Percentiles rank a stretch among this genome's conserved stretches.
phyloP scores from a whole-genome alignment of 2,797 vertebrate genomes.

The Acrossocheilus wenchowensis region DNA sequence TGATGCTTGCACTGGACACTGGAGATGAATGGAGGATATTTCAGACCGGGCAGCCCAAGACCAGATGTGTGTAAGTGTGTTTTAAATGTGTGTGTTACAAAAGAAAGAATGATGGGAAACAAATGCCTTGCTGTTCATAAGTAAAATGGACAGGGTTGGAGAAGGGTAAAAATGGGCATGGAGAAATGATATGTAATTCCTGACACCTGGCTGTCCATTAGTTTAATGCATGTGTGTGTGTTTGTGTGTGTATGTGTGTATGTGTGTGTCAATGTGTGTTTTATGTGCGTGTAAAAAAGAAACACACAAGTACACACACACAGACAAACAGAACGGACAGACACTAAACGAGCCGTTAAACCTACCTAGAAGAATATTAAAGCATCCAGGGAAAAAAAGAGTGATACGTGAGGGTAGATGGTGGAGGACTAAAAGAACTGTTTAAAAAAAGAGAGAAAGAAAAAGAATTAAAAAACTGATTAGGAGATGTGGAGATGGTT shows the following conservation, averaged over 20 bases:
- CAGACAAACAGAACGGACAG: slow-evolving; percentile 83
- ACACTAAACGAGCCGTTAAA: slow-evolving; percentile 83
- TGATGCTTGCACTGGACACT: slow-evolving; percentile 4
- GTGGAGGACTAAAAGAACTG: slow-evolving; percentile 62
- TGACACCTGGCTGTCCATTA: slow-evolving; percentile 30
- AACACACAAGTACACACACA: slow-evolving; percentile 70
- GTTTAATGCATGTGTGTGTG: slow-evolving; percentile 63
- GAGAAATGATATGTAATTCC: slow-evolving; percentile 52
- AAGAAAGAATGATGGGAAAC: slow-evolving; percentile 26
- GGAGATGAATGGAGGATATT: slow-evolving; percentile 15
- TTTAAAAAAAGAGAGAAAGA: slow-evolving; percentile 65
- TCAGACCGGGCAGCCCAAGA: background rate
- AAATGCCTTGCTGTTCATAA: slow-evolving; percentile 45
- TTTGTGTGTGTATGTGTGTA: slow-evolving; percentile 76
- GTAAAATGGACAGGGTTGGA: slow-evolving; percentile 65
- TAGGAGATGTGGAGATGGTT: slow-evolving; percentile 63
- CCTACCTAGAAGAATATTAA: slow-evolving; percentile 86
- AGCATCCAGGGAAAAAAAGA: slow-evolving; percentile 81
- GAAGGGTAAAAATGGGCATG: slow-evolving; percentile 60
- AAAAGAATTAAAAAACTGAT: slow-evolving; percentile 68
- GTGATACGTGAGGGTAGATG: slow-evolving; percentile 55
- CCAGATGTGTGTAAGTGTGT: slow-evolving; percentile 7
- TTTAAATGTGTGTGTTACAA: slow-evolving; percentile 48
- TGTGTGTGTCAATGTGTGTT: slow-evolving; percentile 83
- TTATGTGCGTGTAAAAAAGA: slow-evolving; percentile 78